Conservation (phyloP, 2,888 invertebrate genomes). For the Balanococcus diminutus region DNA sequence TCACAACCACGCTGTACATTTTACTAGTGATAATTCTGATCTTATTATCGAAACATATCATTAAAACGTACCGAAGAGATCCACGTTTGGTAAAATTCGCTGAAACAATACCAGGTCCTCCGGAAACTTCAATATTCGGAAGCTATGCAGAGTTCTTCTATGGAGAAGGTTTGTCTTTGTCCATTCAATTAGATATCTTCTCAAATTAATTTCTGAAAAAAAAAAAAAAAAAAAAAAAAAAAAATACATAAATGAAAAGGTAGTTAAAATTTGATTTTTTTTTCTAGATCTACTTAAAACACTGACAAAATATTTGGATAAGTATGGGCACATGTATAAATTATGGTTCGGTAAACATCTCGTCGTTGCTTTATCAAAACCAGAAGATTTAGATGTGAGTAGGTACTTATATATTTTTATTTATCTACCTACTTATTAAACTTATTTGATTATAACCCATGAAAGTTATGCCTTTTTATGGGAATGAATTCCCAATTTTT, state of each 20-base stretch:
- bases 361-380: not conserved
- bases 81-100: slow-evolving; percentile 10
- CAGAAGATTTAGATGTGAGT: not conserved
- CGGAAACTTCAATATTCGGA: not conserved
- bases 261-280: not conserved
- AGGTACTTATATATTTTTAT: too few relatives aligned
- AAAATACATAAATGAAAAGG: too few relatives aligned
- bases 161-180: not conserved
- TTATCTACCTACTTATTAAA: too few relatives aligned
- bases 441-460: too few relatives aligned
- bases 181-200: not conserved
- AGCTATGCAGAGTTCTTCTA: not conserved
- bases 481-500: too few relatives aligned
- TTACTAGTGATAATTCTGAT: not conserved
- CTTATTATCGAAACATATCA: not conserved
- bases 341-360: not conserved
- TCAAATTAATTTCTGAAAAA: not conserved
- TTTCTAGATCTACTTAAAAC: not conserved
- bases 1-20: not conserved
- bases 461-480: too few relatives aligned
- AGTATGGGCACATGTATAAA: not conserved
- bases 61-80: not conserved
- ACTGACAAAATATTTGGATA: not conserved
- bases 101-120: slow-evolving; percentile 20
- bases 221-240: too few relatives aligned